Percentiles rank a stretch among this genome's conserved stretches.
These are phyloP conservation scores for Adela reaumurella DNA, from an alignment of 2,888 invertebrate species.

Conservation along the genomic window DNA sequence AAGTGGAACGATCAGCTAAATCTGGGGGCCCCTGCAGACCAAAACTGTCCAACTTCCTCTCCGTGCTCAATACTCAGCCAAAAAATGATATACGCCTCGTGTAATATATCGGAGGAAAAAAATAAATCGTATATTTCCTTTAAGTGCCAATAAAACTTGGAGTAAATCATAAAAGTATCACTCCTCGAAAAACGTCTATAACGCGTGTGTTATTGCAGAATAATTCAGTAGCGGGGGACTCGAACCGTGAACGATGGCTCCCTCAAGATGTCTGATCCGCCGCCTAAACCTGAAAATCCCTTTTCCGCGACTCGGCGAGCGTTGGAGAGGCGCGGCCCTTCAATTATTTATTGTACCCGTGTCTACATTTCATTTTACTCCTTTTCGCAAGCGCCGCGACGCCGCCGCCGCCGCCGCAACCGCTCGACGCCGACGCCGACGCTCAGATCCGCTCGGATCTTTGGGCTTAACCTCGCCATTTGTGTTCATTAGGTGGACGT, in stretches of 20 bases:
- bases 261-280: slow-evolving; percentile 31
- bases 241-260: slow-evolving; percentile 49
- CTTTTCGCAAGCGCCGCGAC: slow-evolving; percentile 24
- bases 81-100: slow-evolving; percentile 51
- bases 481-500: background rate
- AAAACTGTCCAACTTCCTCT: no score
- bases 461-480: background rate
- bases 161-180: slow-evolving; percentile 58
- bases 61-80: background rate
- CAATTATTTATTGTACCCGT: slow-evolving; percentile 56
- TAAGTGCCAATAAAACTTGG: slow-evolving; percentile 57
- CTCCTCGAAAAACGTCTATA: slow-evolving; percentile 52
- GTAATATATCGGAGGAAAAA: slow-evolving; percentile 48
- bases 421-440: no score
- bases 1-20: no score
- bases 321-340: slow-evolving; percentile 39
- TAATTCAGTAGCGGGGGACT: slow-evolving; percentile 48
- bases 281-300: slow-evolving; percentile 39
- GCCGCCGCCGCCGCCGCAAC: background rate
- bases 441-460: no score
- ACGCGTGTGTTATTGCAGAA: slow-evolving; percentile 56
- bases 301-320: slow-evolving; percentile 10
- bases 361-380: slow-evolving; percentile 56
- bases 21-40: no score
- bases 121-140: slow-evolving; percentile 55